Percentiles rank a stretch among this genome's conserved stretches.
Conservation (phyloP, 2,888 invertebrate genomes). For the Drosophila infuscata region DNA sequence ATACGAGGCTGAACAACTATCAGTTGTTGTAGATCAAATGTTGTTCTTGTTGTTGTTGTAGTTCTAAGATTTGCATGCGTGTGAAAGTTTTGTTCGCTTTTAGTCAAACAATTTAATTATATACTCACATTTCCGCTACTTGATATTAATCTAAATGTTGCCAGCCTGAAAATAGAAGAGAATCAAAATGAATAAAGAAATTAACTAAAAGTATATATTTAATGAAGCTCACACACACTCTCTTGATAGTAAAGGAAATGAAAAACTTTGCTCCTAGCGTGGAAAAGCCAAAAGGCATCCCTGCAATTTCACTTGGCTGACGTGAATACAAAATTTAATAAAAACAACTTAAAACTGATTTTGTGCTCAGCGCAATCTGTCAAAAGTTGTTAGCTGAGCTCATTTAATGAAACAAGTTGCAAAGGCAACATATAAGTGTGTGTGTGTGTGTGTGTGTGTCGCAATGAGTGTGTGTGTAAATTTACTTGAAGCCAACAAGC, state of each 20-base stretch:
- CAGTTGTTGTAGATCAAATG: neutral
- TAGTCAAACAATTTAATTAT: conserved; percentile 59
- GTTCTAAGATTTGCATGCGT: conserved; percentile 45
- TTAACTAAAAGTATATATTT: conserved; percentile 17
- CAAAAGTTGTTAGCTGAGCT: conserved; percentile 15
- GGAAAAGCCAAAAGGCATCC: neutral
- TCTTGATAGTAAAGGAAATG: conserved; percentile 3
- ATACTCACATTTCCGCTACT: conserved; percentile 63
- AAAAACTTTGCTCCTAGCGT: neutral
- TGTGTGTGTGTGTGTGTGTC: neutral
- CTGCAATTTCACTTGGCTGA: conserved; percentile 5
- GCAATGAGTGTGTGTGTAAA: neutral
- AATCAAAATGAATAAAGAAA: conserved; percentile 40
- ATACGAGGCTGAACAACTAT: neutral
- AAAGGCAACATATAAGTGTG: neutral
- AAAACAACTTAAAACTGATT: neutral
- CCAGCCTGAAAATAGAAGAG: conserved; percentile 41
- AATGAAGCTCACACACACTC: conserved; percentile 17
- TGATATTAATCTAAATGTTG: conserved; percentile 35
- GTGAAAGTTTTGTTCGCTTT: conserved; percentile 43
- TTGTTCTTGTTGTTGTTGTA: neutral
- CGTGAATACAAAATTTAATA: conserved; percentile 2
- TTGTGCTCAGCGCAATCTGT: conserved; percentile 23
- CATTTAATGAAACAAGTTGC: conserved; percentile 10
- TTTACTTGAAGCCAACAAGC: neutral